Base-by-base conservation (phyloP, 2,113 vertebrate species). In the Ellobius talpinus region DNA sequence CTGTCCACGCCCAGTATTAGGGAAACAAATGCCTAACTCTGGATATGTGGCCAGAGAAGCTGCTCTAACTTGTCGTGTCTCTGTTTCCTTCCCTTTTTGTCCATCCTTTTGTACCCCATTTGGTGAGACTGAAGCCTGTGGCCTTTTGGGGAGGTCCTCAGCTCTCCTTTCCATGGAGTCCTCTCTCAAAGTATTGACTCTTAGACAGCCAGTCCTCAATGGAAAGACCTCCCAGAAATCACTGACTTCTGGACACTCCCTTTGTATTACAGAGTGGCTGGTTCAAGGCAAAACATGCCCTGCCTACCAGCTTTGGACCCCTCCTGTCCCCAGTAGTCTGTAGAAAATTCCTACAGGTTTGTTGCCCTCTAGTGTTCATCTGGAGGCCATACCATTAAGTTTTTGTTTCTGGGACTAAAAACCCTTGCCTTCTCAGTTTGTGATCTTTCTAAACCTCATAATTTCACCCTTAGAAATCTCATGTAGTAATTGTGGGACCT, bases 281-380 rank as follows among this genome's bases (percentile, higher is more conserved):
- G 26, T 26, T 36, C 21, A 85, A 81, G 63, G 36, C 68, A 45
- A 42, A 45, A 61, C 0, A 26, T 58, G 17, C 5, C 24, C 47
- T 19, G 58, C 55, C 17, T 58, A 5, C 45, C 36, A 3, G 66
- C 19, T 3, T 5, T 8, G 36, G 42, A 33, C 42, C 2, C 31
- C 10, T 39, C 76, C 0, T 10, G n/a, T 0, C 11, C 50, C 87
- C 58, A 3, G 58, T 7, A 24, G 11, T 14, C 55, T 11, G 42
- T 17, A 42, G 36, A 74, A 19, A 81, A 68, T 68, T 24, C 66
- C 74, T 90, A 2, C 17, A 14, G 21, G 36, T 45, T 42, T 90
- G 86, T 31, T 77, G 97, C 95, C 97, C 96, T 91, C 97, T 98
- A 93, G 97, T 1, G 97, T 58, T 82, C 63, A 39, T 42, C 39